Evolutionary conservation across 2,888 invertebrate genomes (phyloP).

Genomic region (Hedya salicella): DNA sequence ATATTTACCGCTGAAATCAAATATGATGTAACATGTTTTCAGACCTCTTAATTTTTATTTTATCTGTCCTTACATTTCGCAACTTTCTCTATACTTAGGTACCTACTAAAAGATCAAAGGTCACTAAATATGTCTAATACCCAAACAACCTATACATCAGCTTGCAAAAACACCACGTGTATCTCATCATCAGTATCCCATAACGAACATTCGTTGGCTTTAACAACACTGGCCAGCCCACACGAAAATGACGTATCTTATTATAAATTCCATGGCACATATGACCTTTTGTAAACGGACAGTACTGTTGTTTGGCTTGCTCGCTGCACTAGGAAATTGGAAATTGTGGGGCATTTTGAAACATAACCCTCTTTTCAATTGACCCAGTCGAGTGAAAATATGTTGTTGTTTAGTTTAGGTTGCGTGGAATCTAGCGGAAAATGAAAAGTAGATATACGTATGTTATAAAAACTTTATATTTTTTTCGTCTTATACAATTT

Average conservation of each 20-base stretch:
- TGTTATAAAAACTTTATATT: too few species aligned
- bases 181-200: slow-evolving; percentile 82
- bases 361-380: slow-evolving; percentile 5
- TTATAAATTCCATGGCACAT: not conserved
- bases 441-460: not conserved
- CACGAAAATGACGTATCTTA: slow-evolving; percentile 3
- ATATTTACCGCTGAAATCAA: too few species aligned
- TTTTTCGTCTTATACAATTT: too few species aligned
- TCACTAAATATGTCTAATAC: slow-evolving; percentile 1
- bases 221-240: not conserved
- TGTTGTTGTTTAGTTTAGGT: slow-evolving; percentile 1
- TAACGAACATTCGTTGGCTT: slow-evolving; percentile 62
- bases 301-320: not conserved
- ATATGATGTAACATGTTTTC: too few species aligned
- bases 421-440: slow-evolving; percentile 8
- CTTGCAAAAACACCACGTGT: slow-evolving; percentile 62
- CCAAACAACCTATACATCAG: slow-evolving; percentile 10
- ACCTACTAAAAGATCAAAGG: slow-evolving; percentile 19
- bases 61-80: too few species aligned
- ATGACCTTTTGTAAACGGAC: not conserved
- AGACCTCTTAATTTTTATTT: too few species aligned
- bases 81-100: too few species aligned
- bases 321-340: not conserved
- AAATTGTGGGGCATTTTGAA: not conserved
- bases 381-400: slow-evolving; percentile 8